These are phyloP conservation scores for Thamnophis sirtalis DNA, from an alignment of 2,113 vertebrate genomes.

Conservation along the genomic window DNA sequence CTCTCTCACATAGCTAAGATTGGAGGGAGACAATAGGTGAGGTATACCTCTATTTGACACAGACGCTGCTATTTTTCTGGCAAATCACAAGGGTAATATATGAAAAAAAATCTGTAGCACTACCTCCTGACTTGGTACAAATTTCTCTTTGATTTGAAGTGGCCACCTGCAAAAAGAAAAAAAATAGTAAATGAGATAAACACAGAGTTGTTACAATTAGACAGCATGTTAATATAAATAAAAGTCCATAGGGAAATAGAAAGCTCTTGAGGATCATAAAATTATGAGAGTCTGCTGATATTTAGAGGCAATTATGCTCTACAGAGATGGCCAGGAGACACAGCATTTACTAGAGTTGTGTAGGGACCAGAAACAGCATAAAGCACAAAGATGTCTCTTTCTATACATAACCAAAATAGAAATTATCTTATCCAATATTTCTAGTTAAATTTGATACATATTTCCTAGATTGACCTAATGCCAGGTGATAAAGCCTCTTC, in stretches of 20 bases:
- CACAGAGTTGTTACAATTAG: not conserved
- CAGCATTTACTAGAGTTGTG: not conserved
- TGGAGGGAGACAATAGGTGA: not conserved
- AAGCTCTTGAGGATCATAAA: not conserved
- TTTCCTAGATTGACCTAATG: not conserved
- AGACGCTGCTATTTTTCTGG: not conserved
- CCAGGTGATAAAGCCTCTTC: not conserved
- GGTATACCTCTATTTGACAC: not conserved
- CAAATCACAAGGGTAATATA: not conserved
- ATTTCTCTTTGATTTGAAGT: not conserved
- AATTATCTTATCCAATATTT: not conserved
- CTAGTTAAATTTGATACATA: not conserved
- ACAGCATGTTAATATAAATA: not conserved
- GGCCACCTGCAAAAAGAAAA: not conserved
- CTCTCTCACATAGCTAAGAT: not conserved
- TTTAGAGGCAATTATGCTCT: not conserved
- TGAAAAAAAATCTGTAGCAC: not conserved
- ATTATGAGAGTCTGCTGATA: not conserved
- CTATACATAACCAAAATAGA: not conserved
- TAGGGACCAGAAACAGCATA: not conserved
- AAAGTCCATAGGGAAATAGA: not conserved
- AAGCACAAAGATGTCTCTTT: not conserved
- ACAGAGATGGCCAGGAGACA: not conserved
- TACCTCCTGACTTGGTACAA: not conserved
- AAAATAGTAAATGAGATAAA: not conserved